phyloP scores from a whole-genome alignment of 2,888 invertebrate genomes.

The Bruchidius siliquastri region DNA sequence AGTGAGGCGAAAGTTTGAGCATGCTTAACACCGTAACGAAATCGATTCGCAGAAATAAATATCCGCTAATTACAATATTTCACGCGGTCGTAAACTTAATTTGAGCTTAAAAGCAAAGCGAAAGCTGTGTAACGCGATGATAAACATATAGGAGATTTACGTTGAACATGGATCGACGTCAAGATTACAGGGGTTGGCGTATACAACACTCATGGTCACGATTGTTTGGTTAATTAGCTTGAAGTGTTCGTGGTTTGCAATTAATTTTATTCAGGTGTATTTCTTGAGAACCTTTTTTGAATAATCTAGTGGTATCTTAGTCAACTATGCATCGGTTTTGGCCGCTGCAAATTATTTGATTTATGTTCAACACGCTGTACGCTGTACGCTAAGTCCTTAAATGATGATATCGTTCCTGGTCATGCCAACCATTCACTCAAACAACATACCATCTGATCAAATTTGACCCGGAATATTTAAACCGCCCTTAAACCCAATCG shows the following conservation, averaged over 20 bases:
- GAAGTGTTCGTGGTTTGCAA: background rate
- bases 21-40: background rate
- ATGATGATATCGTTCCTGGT: no score
- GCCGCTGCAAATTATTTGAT: no score
- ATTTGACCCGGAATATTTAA: no score
- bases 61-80: background rate
- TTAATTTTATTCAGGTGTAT: background rate
- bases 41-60: background rate
- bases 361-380: no score
- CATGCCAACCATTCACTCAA: no score
- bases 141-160: background rate
- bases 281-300: no score
- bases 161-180: background rate
- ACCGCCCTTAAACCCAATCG: no score
- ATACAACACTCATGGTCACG: background rate
- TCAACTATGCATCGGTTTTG: no score
- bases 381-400: no score
- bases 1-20: background rate
- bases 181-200: background rate
- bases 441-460: no score
- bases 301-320: no score
- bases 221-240: background rate
- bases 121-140: background rate
- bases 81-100: background rate
- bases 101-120: background rate